Conservation (phyloP, 2,888 invertebrate genomes). For the Thera britannica region DNA sequence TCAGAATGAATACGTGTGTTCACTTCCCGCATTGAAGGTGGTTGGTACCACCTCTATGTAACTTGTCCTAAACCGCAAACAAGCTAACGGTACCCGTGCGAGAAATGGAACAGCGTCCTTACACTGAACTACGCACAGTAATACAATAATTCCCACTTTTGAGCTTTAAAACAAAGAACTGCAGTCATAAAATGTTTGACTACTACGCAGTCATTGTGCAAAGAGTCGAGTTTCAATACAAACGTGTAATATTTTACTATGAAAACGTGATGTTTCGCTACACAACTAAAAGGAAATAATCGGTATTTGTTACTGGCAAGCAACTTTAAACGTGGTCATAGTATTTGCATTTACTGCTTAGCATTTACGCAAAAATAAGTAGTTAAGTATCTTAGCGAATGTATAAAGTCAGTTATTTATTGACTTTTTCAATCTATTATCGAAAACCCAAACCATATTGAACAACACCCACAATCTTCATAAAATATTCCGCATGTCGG, state of each 20-base stretch:
- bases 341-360: slow-evolving; percentile 14
- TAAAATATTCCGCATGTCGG: slow-evolving; percentile 16
- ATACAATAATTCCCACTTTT: slow-evolving; percentile 28
- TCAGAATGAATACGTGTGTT: slow-evolving; percentile 11
- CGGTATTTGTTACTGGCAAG: slow-evolving; percentile 26
- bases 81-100: slow-evolving; percentile 43
- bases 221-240: slow-evolving; percentile 56
- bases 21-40: slow-evolving; percentile 25
- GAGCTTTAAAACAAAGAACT: slow-evolving; percentile 24
- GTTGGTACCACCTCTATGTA: slow-evolving; percentile 9
- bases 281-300: slow-evolving; percentile 32
- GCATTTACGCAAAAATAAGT: slow-evolving; percentile 6
- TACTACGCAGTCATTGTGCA: slow-evolving; percentile 46
- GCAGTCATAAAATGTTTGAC: slow-evolving; percentile 42
- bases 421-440: slow-evolving; percentile 16
- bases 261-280: slow-evolving; percentile 61
- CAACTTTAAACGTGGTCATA: slow-evolving; percentile 22
- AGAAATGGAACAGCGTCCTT: slow-evolving; percentile 34
- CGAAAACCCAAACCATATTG: slow-evolving; percentile 7
- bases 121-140: slow-evolving; percentile 36
- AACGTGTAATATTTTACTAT: slow-evolving; percentile 58
- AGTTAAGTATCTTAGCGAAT: background rate
- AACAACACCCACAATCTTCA: slow-evolving; percentile 5
- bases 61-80: slow-evolving; percentile 44
- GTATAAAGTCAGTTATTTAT: slow-evolving; percentile 4